phyloP scores from a whole-genome alignment of 2,888 invertebrate genomes.

The Agriopis leucophaearia region DNA sequence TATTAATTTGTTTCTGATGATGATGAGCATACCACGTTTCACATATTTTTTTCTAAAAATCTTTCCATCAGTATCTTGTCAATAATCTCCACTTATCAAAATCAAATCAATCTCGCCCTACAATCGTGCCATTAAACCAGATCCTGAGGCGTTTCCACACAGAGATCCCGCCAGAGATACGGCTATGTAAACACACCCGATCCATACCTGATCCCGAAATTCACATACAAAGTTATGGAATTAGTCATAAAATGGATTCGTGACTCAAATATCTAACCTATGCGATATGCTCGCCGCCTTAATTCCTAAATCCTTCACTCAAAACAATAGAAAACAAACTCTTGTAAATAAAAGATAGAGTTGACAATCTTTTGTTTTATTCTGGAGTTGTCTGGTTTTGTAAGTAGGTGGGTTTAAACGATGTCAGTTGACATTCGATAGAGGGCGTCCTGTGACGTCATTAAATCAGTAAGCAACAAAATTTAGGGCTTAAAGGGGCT shows the following conservation, averaged over 20 bases:
- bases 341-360: rapidly evolving
- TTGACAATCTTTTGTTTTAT: constrained; percentile 27
- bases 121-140: constrained; percentile 71
- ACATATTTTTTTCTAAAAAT: background rate
- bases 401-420: constrained; percentile 53
- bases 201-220: constrained; percentile 81
- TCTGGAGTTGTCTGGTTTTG: constrained; percentile 45
- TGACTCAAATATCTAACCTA: constrained; percentile 86
- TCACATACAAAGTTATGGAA: constrained; percentile 87
- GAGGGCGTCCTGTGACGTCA: constrained; percentile 84
- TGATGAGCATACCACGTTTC: too few species aligned
- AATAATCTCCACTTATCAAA: constrained; percentile 39
- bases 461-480: constrained; percentile 84
- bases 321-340: constrained; percentile 40
- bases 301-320: constrained; percentile 40
- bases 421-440: constrained; percentile 85
- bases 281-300: constrained; percentile 58
- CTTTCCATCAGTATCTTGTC: background rate
- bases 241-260: constrained; percentile 86
- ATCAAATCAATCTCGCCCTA: constrained; percentile 54
- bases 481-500: constrained; percentile 77
- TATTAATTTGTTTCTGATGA: too few species aligned
- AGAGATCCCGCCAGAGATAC: constrained; percentile 72
- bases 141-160: constrained; percentile 66
- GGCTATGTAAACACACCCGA: constrained; percentile 76